These are phyloP conservation scores for Xestia rhomboidea DNA, from an alignment of 2,888 invertebrate species.

Conservation along the genomic window DNA sequence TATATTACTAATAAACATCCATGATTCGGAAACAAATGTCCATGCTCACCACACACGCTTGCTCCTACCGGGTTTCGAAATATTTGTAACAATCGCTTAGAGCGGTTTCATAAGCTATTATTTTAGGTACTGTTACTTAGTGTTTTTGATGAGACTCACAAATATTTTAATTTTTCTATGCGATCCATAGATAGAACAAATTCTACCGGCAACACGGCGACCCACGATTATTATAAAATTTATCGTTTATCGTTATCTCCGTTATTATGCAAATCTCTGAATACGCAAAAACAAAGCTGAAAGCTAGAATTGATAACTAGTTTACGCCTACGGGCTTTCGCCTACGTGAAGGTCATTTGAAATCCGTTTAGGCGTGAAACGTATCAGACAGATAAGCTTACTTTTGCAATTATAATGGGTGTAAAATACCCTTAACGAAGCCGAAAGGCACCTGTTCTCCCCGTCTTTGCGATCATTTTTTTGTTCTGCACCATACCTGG, in stretches of 20 bases:
- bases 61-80: too few relatives aligned
- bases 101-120: neutral
- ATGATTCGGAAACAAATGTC: too few relatives aligned
- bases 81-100: constrained; percentile 13
- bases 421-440: too few relatives aligned
- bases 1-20: too few relatives aligned
- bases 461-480: too few relatives aligned
- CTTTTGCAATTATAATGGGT: neutral
- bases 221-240: neutral
- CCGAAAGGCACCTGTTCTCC: too few relatives aligned
- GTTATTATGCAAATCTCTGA: neutral
- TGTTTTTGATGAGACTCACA: constrained; percentile 13
- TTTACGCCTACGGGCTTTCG: neutral
- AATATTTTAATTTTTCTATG: constrained; percentile 13
- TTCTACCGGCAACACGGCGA: neutral
- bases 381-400: neutral
- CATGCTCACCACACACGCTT: too few relatives aligned
- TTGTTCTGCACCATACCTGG: too few relatives aligned
- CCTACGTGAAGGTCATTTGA: neutral
- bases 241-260: neutral
- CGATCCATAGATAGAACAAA: neutral
- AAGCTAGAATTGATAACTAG: neutral
- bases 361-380: neutral
- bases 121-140: neutral
- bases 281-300: neutral